phyloP scores from a whole-genome alignment of 2,888 invertebrate species.

The Lasioglossum villosulum region DNA sequence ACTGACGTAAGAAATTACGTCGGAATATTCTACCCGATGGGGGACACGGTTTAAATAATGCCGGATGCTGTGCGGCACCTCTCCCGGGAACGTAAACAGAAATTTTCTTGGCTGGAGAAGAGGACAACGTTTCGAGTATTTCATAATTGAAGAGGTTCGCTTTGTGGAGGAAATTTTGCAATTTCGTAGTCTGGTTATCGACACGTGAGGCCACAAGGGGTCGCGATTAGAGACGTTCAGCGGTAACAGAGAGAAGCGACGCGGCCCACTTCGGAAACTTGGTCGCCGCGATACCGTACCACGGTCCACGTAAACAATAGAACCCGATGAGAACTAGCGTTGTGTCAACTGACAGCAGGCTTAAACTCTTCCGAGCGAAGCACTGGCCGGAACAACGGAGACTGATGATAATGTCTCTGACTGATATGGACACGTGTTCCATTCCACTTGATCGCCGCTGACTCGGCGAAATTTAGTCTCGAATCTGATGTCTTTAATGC shows the following conservation, averaged over 20 bases:
- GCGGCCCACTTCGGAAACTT: constrained; percentile 67
- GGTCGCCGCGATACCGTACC: constrained; percentile 58
- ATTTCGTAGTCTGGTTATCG: constrained; percentile 10
- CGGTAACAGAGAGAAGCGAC: constrained; percentile 30
- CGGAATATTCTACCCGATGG: neutral
- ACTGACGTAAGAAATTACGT: neutral
- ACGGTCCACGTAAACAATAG: constrained; percentile 60
- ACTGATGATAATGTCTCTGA: constrained; percentile 48
- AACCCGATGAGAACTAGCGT: constrained; percentile 46
- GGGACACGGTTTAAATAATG: neutral
- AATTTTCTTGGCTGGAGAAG: neutral
- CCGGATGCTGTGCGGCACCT: neutral
- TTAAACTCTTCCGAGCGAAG: constrained; percentile 55
- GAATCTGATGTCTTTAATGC: no score
- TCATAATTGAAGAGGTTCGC: neutral
- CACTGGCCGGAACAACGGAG: constrained; percentile 47
- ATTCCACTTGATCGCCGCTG: constrained; percentile 33
- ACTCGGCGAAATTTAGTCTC: constrained; percentile 8
- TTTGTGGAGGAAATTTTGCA: neutral
- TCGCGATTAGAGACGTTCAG: constrained; percentile 37
- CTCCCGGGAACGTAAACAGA: neutral
- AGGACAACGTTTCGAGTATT: no score
- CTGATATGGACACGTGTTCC: constrained; percentile 33
- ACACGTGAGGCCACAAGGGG: neutral
- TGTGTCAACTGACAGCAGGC: constrained; percentile 68